These are phyloP conservation scores for Pterobdella sp. DNA, from an alignment of 2,888 invertebrate genomes.

Conservation along the genomic window DNA sequence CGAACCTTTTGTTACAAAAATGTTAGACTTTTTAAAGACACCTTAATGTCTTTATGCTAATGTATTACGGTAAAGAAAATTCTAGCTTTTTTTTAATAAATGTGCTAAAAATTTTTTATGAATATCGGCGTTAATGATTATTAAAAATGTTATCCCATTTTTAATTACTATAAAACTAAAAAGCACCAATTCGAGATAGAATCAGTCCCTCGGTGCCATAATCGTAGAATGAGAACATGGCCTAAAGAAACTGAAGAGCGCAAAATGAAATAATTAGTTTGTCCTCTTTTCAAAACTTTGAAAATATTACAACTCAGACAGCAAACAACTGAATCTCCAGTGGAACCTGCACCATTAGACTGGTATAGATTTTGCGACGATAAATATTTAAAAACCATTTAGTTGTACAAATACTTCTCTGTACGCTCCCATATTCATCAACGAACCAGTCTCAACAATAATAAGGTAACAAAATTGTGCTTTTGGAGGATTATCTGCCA, in stretches of 20 bases:
- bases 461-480: conserved; percentile 16
- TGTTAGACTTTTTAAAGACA: too few relatives aligned
- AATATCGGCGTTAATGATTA: too few relatives aligned
- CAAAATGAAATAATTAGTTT: conserved; percentile 15
- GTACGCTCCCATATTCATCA: conserved; percentile 18
- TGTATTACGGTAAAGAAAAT: too few relatives aligned
- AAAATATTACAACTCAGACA: conserved; percentile 17
- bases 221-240: conserved; percentile 14
- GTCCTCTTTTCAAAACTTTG: conserved; percentile 12
- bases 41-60: too few relatives aligned
- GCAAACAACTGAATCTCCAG: background rate
- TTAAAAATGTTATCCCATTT: too few relatives aligned
- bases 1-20: too few relatives aligned
- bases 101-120: too few relatives aligned
- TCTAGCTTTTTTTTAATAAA: too few relatives aligned
- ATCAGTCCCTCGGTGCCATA: conserved; percentile 25
- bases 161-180: too few relatives aligned
- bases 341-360: too few relatives aligned
- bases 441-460: conserved; percentile 11
- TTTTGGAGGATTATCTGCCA: conserved; percentile 20
- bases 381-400: too few relatives aligned
- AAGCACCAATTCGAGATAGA: conserved; percentile 4
- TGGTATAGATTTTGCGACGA: too few relatives aligned
- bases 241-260: conserved; percentile 5
- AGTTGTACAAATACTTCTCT: conserved; percentile 14